Percentiles rank a stretch among this genome's conserved stretches.
Conservation (phyloP, 2,113 vertebrate genomes). For the Malurus elegans region DNA sequence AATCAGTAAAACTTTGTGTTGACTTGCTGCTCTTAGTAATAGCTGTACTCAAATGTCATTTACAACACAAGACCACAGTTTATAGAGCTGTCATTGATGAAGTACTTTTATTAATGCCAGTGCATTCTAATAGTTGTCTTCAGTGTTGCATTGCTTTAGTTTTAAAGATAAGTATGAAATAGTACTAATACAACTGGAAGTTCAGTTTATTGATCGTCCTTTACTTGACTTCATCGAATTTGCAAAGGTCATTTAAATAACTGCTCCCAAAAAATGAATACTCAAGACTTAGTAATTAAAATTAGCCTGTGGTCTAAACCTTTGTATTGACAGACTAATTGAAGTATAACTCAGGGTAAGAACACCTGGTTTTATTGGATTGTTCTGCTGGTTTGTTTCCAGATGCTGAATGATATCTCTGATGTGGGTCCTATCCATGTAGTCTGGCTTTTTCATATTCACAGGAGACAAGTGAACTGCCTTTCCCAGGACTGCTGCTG, state of each 20-base stretch:
- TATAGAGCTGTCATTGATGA: neutral
- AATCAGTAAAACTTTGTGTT: neutral
- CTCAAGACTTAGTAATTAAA: neutral
- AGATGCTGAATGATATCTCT: neutral
- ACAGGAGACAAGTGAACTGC: neutral
- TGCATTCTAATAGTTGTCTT: neutral
- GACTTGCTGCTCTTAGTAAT: neutral
- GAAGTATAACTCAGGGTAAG: neutral
- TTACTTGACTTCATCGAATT: neutral
- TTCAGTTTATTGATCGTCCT: neutral
- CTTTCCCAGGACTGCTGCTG: neutral
- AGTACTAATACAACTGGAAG: neutral
- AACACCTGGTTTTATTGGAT: neutral
- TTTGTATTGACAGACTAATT: neutral
- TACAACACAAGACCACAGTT: neutral
- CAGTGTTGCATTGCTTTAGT: neutral
- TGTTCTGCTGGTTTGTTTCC: neutral
- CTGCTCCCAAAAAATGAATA: neutral
- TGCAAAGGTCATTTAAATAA: neutral
- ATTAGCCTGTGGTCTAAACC: neutral
- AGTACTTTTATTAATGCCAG: neutral
- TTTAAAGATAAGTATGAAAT: slow-evolving; percentile 1
- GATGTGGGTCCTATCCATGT: fast-evolving
- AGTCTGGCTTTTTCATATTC: neutral
- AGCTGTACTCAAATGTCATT: neutral